Evolutionary conservation across 2,797 vertebrate species (phyloP), one percentile per base, ranked within the genome.

Genomic region (Melanotaenia nigrans): DNA sequence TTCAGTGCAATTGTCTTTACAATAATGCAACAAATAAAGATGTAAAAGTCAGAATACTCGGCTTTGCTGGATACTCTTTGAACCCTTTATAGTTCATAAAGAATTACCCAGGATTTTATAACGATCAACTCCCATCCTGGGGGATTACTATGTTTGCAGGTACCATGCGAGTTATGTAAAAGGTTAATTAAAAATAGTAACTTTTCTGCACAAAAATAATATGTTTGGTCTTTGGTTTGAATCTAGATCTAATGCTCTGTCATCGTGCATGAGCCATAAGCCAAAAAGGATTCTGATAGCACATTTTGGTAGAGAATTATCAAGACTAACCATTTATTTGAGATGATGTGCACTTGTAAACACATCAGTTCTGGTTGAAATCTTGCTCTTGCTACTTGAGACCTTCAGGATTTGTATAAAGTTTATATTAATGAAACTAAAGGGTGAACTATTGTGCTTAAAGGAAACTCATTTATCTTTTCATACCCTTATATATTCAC

Each of bases 391-490:
- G 5, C 60, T 47, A 0, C 20, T 45, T 1, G 4, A 14, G 54
- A 24, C 20, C 5, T 13, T 32, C 36, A 49, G 3, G n/a, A 18
- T 55, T 53, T 20, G 49, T 3, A 53, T 33, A 22, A 54, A 20
- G 4, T 33, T 33, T 33, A 33, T 33, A 35, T 5, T 18, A 3
- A 66, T 60, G 10, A 45, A 38, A 22, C 6, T n/a, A 2, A 20
- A 28, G 35, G 47, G 13, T 64, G 30, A 49, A 68, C 28, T 24
- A 8, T 32, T 8, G 10, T 5, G 1, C 36, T 30, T 57, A 3
- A 64, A 45, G 45, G 25, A 28, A 30, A 30, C 32, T 5, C 13
- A 38, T 77, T 73, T 58, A 71, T 68, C n/a, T 76, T 40, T 74
- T 73, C 25, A 79, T 65, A 24, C 0, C 5, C 18, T 38, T 61